Base-by-base conservation (phyloP, 2,888 invertebrate genomes). In the Hirtodrosophila histrioides region DNA sequence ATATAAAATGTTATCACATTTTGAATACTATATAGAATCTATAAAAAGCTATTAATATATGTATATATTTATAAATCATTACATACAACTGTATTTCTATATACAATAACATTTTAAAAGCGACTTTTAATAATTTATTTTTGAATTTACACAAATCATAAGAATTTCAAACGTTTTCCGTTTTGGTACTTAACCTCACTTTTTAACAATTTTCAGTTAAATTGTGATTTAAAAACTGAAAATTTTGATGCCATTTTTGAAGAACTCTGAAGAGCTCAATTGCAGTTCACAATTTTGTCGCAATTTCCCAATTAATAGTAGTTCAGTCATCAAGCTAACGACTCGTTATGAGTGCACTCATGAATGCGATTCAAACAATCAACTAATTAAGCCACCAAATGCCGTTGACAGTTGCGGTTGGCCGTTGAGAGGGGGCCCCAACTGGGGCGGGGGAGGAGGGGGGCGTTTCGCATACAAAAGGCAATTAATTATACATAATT, bases 401-500 rank as follows among this genome's bases (percentile, higher is more conserved):
- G 63, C 63, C 75, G 77, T 44, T 79, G 80, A 68, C 76, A 70
- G 76, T 61, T 75, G 76, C 27, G 78, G 67, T 62, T 31, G 37
- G 0, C 50, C 33, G 40, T 29, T 41, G 36, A n/a, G 9, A 5
- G 7, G 12, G n/a, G 7, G 10, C n/a, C n/a, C n/a, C n/a, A n/a
- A n/a, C n/a, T n/a, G n/a, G n/a, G n/a, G n/a, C n/a, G n/a, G n/a
- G n/a, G n/a, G n/a, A n/a, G n/a, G n/a, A n/a, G 24, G 8, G 29
- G n/a, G 29, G 3, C 0, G 50, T 41, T 37, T 48, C 50, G 17
- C 35, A 55, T 78, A 70, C 57, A 46, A 64, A 86, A 70, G 58
- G 78, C 66, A 81, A 86, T 84, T 88, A 86, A 88, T 84, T 86
- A 58, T 49, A 43, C 60, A 65, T 60, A 87, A 88, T 88, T 83